Base-by-base conservation (phyloP, 2,888 invertebrate species). In the Conchocele bisecta region DNA sequence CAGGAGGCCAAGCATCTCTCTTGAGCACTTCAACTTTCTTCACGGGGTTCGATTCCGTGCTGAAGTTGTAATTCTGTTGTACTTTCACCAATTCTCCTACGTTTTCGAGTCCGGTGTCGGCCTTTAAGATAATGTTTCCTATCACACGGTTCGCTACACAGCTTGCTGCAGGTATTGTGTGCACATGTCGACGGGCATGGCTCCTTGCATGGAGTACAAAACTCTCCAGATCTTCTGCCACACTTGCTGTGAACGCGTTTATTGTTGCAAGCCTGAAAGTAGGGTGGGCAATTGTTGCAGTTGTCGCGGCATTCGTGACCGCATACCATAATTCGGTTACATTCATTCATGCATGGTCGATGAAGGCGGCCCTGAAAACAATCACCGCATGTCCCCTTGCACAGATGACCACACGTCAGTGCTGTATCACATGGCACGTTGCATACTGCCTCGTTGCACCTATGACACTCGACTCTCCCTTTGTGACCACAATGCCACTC, bases 301-400 rank as follows among this genome's bases (percentile, higher is more conserved):
- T 68, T 65, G 28, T 83, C 84, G 20, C 65, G 65, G 69, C 92
- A 92, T 17, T 91, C 42, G 54, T 89, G 89, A 24, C 88, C 88
- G 67, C 89, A 89, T 13, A 95, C 93, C 68, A 94, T 92, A 17
- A 86, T 81, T 60, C 92, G 92, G 4, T 92, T 91, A 89, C 95
- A 95, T 20, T 90, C 89, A 79, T 93, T 92, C 35, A 81, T 74
- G 89, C 95, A 95, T 22, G 93, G 90, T 64, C 82, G 85, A 88
- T 95, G 95, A 61, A 95, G 89, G 15, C 94, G 92, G 35, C 94
- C 94, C 85, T 93, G 93, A 37, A 81, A 87, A 88, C 95, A 95
- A 48, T 86, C 75, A 3, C 93, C 88, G 78, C 92, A 92, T 3
- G 83, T 86, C 17, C 91, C 91, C 11, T 24, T 56, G 70, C 88